A percentile compares a stretch with the other conserved stretches of the same genome.
Conservation (phyloP, 2,797 vertebrate genomes). For the Microtus obscurus region DNA sequence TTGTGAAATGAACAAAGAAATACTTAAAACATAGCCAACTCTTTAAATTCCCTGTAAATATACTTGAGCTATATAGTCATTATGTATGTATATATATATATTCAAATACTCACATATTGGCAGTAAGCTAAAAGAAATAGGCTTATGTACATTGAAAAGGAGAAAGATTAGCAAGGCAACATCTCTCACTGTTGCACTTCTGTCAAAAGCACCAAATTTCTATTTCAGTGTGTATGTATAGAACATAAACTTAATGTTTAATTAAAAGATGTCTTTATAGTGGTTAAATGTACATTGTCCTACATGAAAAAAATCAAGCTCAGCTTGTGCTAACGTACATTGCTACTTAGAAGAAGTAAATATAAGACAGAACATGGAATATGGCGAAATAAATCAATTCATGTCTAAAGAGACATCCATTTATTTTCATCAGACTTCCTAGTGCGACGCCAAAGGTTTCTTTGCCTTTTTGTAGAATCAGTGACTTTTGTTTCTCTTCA, state of each 20-base stretch:
- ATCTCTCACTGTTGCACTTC: neutral
- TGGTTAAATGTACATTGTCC: neutral
- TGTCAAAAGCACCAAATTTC: neutral
- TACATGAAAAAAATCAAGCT: neutral
- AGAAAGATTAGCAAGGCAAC: constrained; percentile 14
- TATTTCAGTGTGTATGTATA: neutral
- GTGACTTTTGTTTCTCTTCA: neutral
- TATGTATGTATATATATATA: neutral
- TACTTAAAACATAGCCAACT: neutral
- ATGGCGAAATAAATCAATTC: constrained; percentile 1
- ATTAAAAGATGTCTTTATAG: neutral
- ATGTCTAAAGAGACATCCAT: neutral
- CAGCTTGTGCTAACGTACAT: neutral
- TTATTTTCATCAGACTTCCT: neutral
- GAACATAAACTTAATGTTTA: neutral
- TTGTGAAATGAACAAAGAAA: constrained; percentile 22
- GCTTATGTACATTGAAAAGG: neutral
- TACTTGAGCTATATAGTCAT: neutral
- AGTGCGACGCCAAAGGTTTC: neutral
- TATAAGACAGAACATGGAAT: neutral
- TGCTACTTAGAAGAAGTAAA: neutral
- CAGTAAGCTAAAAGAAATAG: neutral
- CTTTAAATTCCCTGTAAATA: neutral
- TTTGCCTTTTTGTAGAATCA: constrained; percentile 15
- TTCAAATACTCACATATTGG: neutral